Conservation (phyloP, 64 coral and sea anemone genomes). For the Catalaphyllia jardinei region DNA sequence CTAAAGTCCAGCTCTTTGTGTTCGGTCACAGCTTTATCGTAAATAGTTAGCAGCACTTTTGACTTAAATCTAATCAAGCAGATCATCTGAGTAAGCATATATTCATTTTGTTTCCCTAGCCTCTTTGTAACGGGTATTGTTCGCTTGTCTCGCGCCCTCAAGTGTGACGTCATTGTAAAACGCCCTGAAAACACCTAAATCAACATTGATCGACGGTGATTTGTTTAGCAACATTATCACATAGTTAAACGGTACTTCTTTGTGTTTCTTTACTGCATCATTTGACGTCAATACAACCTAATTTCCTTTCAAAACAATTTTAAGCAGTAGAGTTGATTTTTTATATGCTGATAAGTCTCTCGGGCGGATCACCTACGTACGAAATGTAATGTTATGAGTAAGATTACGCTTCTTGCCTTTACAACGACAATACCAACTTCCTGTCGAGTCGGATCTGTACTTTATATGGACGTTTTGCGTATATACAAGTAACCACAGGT, state of each 20-base stretch:
- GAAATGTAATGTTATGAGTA: neutral
- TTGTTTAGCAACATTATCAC: neutral
- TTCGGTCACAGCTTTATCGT: neutral
- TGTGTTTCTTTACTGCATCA: neutral
- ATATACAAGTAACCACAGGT: neutral
- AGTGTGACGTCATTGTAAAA: slow-evolving; percentile 15
- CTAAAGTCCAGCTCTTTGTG: neutral
- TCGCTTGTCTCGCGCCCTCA: slow-evolving; percentile 1
- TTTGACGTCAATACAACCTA: slow-evolving; percentile 8
- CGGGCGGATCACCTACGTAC: neutral
- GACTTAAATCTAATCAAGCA: neutral
- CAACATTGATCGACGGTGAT: neutral
- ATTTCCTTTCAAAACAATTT: slow-evolving; percentile 7
- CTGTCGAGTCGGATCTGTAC: neutral
- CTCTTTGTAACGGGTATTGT: neutral
- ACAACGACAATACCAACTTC: slow-evolving; percentile 28
- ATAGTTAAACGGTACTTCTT: neutral
- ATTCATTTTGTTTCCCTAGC: neutral
- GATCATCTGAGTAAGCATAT: neutral
- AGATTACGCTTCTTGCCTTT: slow-evolving; percentile 2
- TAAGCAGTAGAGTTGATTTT: neutral
- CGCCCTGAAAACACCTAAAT: slow-evolving; percentile 7
- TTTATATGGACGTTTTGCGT: slow-evolving; percentile 14
- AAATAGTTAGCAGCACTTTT: neutral
- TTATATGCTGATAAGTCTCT: neutral